Percentiles rank a stretch among this genome's conserved stretches.
Conservation (phyloP, 2,888 invertebrate genomes). For the Acanthoscelides obtectus region DNA sequence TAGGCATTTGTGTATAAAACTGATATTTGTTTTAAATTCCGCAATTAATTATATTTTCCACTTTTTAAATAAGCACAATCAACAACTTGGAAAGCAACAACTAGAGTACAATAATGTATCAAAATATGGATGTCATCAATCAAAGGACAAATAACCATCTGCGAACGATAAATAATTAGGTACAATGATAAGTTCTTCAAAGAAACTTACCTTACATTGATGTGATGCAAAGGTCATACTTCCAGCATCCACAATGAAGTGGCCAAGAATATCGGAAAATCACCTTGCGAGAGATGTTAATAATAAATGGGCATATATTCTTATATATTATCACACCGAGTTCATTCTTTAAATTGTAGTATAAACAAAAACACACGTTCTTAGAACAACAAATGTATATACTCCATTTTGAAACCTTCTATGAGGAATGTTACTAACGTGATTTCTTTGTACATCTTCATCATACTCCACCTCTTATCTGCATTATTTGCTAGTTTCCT, state of each 20-base stretch:
- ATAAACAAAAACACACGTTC: slow-evolving; percentile 13
- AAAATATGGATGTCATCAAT: no score
- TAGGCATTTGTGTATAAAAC: no score
- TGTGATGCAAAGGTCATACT: slow-evolving; percentile 31
- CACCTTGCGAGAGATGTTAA: not conserved
- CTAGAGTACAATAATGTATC: no score
- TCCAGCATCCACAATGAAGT: slow-evolving; percentile 29
- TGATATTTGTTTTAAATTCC: no score
- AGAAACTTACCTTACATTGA: slow-evolving; percentile 24
- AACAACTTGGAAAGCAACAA: no score
- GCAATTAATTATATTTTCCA: no score
- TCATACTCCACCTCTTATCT: slow-evolving; percentile 29
- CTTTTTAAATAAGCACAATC: no score
- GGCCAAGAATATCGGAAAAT: not conserved
- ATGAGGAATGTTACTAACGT: slow-evolving; percentile 37
- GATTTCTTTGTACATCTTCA: slow-evolving; percentile 37
- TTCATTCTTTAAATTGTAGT: not conserved
- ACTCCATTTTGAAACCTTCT: slow-evolving; percentile 45
- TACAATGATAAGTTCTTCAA: no score
- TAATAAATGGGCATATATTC: not conserved
- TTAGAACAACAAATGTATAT: slow-evolving; percentile 40
- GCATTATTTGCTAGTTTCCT: slow-evolving; percentile 32
- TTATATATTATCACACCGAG: not conserved
- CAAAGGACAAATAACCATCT: no score
- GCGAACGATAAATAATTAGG: no score